phyloP scores from a whole-genome alignment of 2,797 vertebrate genomes.

The Sebastes melanostomus region DNA sequence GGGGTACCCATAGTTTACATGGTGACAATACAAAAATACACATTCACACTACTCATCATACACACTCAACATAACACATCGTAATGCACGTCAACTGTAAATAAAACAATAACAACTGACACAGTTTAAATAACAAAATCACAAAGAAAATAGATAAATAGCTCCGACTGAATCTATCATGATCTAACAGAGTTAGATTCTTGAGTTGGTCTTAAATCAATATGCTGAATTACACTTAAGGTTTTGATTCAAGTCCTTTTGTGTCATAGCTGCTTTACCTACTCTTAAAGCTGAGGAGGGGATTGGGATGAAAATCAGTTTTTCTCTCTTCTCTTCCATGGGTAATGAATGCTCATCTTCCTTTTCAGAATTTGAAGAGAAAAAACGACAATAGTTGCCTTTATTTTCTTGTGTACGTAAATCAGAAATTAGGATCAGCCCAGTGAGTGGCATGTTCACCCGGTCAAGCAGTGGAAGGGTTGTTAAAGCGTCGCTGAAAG shows the following conservation, averaged over 20 bases:
- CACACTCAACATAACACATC: no score
- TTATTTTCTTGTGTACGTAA: not conserved
- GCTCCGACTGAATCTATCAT: no score
- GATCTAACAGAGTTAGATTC: no score
- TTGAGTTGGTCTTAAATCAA: not conserved
- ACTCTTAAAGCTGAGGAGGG: not conserved
- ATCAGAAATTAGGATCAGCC: not conserved
- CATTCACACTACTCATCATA: no score
- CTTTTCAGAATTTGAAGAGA: not conserved
- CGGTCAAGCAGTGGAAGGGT: not conserved
- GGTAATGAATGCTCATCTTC: not conserved
- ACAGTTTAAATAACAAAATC: no score
- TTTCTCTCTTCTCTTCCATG: not conserved
- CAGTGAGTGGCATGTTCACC: not conserved
- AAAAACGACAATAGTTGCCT: not conserved
- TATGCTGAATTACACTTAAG: not conserved
- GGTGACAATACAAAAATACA: no score
- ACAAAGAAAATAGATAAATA: no score
- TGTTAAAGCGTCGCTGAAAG: not conserved
- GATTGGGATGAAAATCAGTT: not conserved
- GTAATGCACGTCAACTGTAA: no score
- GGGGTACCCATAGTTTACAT: accelerated
- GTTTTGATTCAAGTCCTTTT: not conserved
- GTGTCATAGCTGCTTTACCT: not conserved
- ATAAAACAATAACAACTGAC: no score